phyloP scores from a whole-genome alignment of 2,797 vertebrate species.

The Sebastes trivittatus region DNA sequence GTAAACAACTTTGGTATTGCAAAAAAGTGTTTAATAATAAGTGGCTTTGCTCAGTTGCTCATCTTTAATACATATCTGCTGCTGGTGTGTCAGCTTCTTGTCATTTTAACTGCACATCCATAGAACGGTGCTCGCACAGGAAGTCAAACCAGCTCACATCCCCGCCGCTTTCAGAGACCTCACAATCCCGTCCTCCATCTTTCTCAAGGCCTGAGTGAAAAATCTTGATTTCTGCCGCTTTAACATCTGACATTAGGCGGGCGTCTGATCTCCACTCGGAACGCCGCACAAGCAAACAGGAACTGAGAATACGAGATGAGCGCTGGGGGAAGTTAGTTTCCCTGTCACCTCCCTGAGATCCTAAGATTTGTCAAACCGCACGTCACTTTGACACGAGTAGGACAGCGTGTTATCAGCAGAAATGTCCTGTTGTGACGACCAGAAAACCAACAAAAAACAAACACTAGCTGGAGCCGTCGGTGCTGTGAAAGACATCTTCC shows the following conservation, averaged over 20 bases:
- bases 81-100: constrained; percentile 45
- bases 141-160: constrained; percentile 39
- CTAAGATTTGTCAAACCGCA: constrained; percentile 54
- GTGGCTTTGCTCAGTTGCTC: constrained; percentile 31
- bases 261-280: constrained; percentile 44
- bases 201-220: constrained; percentile 45
- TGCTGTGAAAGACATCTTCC: constrained; percentile 30
- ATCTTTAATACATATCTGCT: constrained; percentile 60
- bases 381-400: constrained; percentile 59
- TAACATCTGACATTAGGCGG: constrained; percentile 56
- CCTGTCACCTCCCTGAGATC: constrained; percentile 57
- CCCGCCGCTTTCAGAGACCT: constrained; percentile 18
- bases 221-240: constrained; percentile 43
- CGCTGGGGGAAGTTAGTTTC: constrained; percentile 60
- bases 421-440: constrained; percentile 47
- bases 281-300: constrained; percentile 49
- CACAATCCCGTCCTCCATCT: constrained; percentile 35
- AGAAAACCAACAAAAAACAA: constrained; percentile 27
- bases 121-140: constrained; percentile 24
- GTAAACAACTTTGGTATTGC: constrained; percentile 52
- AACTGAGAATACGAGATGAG: constrained; percentile 57
- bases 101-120: constrained; percentile 45
- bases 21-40: constrained; percentile 55
- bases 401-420: constrained; percentile 40
- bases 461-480: constrained; percentile 17